Conservation (phyloP, 2,113 vertebrate genomes). For the Pterocles burchelli region DNA sequence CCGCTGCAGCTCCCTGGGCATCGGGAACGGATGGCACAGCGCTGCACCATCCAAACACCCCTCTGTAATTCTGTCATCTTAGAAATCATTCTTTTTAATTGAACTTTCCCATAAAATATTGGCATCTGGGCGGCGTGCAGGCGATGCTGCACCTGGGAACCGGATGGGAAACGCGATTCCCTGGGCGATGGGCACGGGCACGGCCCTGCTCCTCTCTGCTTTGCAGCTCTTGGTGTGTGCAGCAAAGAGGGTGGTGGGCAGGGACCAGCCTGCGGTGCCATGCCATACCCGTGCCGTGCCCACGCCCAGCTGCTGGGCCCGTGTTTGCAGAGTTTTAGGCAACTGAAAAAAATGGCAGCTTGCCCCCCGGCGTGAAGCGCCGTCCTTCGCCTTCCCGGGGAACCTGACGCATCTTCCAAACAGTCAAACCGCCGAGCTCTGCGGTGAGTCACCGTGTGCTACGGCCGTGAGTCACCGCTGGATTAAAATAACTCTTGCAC, state of each 20-base stretch:
- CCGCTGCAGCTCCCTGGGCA: neutral
- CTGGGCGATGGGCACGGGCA: accelerated
- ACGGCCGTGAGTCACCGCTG: neutral
- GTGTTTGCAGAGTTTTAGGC: neutral
- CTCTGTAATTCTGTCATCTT: accelerated
- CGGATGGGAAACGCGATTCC: accelerated
- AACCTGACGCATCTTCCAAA: slow-evolving; percentile 2
- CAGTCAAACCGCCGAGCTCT: neutral
- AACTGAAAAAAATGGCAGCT: neutral
- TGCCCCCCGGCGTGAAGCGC: neutral
- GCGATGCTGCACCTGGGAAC: accelerated
- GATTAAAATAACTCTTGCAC: neutral
- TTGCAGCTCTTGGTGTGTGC: accelerated
- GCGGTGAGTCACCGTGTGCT: neutral
- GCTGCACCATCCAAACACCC: neutral
- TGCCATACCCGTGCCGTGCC: neutral
- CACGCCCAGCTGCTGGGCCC: accelerated
- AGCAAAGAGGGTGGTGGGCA: accelerated
- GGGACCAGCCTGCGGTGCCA: neutral
- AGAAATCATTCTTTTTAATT: neutral
- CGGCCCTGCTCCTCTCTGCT: neutral
- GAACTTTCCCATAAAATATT: accelerated
- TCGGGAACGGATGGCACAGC: accelerated
- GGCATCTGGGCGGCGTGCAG: accelerated
- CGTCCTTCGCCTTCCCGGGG: neutral